A percentile compares a stretch with the other conserved stretches of the same genome.
These are phyloP conservation scores for Chaetorhynchus papuensis DNA, from an alignment of 2,113 vertebrate genomes.

Conservation along the genomic window DNA sequence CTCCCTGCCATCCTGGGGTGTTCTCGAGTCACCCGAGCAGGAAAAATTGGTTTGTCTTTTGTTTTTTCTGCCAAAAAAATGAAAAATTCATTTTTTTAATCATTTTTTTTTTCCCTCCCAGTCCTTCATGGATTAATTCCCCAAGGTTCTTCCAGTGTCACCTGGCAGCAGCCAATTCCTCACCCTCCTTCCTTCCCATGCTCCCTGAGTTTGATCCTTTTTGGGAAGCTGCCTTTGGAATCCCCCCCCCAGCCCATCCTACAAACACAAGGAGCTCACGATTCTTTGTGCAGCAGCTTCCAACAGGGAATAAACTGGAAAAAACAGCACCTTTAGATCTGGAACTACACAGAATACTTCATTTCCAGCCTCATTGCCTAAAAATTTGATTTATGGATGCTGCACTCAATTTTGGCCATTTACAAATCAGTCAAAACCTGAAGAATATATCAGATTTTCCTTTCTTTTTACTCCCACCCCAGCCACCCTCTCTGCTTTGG, in stretches of 20 bases:
- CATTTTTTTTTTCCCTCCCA: accelerated
- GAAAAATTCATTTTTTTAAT: not conserved
- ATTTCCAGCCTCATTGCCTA: not conserved
- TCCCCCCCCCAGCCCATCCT: not conserved
- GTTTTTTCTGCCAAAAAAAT: no score
- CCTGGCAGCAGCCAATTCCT: not conserved
- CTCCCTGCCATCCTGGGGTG: not conserved
- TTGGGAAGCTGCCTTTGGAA: not conserved
- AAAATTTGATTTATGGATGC: not conserved
- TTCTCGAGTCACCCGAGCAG: accelerated
- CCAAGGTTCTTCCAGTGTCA: not conserved
- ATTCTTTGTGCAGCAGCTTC: not conserved
- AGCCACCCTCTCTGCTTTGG: not conserved
- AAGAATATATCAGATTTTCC: not conserved
- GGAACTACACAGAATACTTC: not conserved
- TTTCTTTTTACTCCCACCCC: not conserved
- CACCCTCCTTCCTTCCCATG: not conserved
- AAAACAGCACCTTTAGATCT: not conserved
- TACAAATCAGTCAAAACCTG: not conserved
- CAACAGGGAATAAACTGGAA: not conserved
- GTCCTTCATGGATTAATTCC: not conserved
- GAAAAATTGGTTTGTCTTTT: not conserved
- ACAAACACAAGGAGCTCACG: accelerated
- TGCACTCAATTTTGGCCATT: not conserved
- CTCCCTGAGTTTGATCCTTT: not conserved